Base-by-base conservation (phyloP, 2,113 vertebrate species). In the Takifugu flavidus region DNA sequence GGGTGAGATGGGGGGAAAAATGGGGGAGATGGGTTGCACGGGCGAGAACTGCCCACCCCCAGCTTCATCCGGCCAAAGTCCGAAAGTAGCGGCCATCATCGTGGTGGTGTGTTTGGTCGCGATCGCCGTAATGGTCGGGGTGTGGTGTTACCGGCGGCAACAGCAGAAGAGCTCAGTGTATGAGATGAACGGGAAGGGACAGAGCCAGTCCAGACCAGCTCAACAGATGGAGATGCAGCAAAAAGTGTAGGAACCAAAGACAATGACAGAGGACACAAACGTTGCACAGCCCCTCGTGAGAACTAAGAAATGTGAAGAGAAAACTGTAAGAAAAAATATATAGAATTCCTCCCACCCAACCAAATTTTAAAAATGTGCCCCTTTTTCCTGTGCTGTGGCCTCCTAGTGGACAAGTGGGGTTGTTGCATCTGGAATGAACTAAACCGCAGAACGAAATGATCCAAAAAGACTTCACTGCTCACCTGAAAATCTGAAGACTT, bases 151-250 rank as follows among this genome's bases (percentile, higher is more conserved):
- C 86, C 91, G 91, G 73, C 92, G 85, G 76, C 82, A 89, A 49
- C 94, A 95, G 81, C 93, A 93, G 86, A 96, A 95, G 82, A 96
- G 91, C 72, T 98, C 95, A 0, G 82, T 95, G 58, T 98, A 96
- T 68, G 93, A 96, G 86, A 89, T 98, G 77, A 96, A 96, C 0
- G 95, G 94, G 27, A 94, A 93, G 67, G 91, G 91, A 69, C 93
- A 92, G 47, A 82, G 85, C 62, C 82, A 74, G 65, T 82, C 54
- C 45, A 89, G 88, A 63, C 92, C 93, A 44, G 91, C 90, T 49
- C 95, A 98, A 83, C 94, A 96, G 69, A 97, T 98, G 0, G 96
- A 98, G 87, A 96, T 98, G 92, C 94, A 97, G 80, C 96, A 96
- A 70, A 92, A 91, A 65, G 91, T 92, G 62, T 92, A 87, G 69